phyloP scores from a whole-genome alignment of 2,888 invertebrate species.

The Allolobophora icterica region DNA sequence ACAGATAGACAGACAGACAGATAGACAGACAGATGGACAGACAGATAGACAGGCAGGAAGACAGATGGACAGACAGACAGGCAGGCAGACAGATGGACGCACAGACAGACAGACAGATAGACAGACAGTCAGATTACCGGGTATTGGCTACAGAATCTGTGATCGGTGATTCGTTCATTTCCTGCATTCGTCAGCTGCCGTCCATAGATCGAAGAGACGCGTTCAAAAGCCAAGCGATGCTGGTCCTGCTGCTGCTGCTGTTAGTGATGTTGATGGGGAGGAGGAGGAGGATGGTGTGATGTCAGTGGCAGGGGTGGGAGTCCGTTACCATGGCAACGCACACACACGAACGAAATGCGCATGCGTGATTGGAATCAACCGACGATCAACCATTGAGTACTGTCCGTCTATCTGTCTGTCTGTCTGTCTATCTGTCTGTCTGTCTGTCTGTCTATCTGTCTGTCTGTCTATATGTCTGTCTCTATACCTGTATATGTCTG shows the following conservation, averaged over 20 bases:
- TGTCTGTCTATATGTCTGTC: neutral
- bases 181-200: neutral
- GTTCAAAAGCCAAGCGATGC: neutral
- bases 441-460: neutral
- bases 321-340: neutral
- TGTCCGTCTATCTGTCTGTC: neutral
- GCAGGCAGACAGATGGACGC: no score
- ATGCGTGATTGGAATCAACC: conserved; percentile 9
- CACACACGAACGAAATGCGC: neutral
- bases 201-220: neutral
- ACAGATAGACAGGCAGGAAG: no score
- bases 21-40: no score
- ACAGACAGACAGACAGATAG: no score
- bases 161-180: neutral
- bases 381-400: neutral
- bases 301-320: neutral
- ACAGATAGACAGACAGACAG: no score
- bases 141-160: neutral
- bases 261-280: neutral
- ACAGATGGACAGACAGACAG: no score
- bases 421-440: neutral
- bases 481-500: neutral
- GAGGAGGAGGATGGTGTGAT: neutral
- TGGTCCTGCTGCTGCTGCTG: neutral
- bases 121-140: no score